phyloP scores from a whole-genome alignment of 2,888 invertebrate genomes.

The Caenorhabditis wallacei region DNA sequence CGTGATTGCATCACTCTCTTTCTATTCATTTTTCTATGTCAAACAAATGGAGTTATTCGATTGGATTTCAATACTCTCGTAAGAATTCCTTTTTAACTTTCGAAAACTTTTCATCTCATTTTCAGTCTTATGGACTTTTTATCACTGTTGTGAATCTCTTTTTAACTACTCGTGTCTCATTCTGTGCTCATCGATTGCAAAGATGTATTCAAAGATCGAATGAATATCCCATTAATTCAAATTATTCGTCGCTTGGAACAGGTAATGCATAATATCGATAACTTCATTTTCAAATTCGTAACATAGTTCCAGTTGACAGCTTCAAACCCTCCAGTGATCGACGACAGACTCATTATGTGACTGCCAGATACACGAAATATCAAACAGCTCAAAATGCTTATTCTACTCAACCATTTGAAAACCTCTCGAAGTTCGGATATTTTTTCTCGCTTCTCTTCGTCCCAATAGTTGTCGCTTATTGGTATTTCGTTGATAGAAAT shows the following conservation, averaged over 20 bases:
- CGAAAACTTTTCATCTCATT: not conserved
- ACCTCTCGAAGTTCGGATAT: not conserved
- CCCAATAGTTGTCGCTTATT: constrained; percentile 6
- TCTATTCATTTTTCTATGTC: constrained; percentile 10
- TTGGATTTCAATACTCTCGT: constrained; percentile 9
- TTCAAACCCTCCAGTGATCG: not conserved
- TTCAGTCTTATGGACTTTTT: constrained; percentile 2
- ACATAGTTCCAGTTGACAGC: constrained; percentile 27
- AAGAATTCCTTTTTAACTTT: not conserved
- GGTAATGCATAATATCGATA: not conserved
- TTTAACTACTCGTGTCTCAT: constrained; percentile 24
- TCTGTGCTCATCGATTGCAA: not conserved
- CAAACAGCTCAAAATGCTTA: constrained; percentile 22
- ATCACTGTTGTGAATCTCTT: not conserved
- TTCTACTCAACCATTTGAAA: constrained; percentile 13
- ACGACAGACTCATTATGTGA: not conserved
- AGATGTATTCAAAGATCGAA: constrained; percentile 15
- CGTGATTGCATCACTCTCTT: not conserved
- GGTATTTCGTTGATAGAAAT: constrained; percentile 29
- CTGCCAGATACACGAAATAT: constrained; percentile 17
- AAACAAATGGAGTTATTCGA: not conserved
- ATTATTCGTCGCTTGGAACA: constrained; percentile 28
- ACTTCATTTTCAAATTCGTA: not conserved
- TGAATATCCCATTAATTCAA: not conserved
- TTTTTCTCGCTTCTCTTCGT: not conserved